Conservation (phyloP, 2,888 invertebrate species). For the Nudaria mundana region DNA sequence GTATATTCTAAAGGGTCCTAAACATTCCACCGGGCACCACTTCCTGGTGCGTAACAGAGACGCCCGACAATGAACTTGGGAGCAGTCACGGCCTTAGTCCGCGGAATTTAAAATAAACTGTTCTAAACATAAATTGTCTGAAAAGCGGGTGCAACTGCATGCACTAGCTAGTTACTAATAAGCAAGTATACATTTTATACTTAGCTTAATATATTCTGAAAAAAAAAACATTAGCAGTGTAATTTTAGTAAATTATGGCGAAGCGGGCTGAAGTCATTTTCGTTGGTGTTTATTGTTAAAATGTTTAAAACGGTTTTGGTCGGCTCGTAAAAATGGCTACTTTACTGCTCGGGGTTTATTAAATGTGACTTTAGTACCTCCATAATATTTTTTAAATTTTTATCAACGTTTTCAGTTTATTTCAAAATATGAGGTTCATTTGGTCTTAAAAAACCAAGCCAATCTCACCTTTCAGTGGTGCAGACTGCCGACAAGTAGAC, state of each 20-base stretch:
- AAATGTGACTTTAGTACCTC: not conserved
- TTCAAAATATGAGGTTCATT: not conserved
- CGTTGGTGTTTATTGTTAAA: not conserved
- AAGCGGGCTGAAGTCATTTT: not conserved
- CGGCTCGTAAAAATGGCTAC: conserved; percentile 1
- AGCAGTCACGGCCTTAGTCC: no score
- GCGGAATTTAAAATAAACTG: no score
- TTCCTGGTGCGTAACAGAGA: no score
- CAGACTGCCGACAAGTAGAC: no score
- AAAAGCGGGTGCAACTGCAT: not conserved
- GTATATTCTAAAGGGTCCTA: no score
- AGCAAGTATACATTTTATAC: not conserved
- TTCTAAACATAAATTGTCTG: no score
- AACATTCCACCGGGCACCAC: no score
- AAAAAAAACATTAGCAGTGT: not conserved
- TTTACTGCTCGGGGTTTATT: conserved; percentile 1
- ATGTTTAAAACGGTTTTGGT: not conserved
- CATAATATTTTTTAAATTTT: no score
- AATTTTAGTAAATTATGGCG: not conserved
- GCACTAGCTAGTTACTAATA: not conserved
- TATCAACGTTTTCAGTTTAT: no score
- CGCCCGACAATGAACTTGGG: no score
- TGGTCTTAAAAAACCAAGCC: no score
- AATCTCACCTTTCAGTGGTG: no score
- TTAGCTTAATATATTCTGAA: not conserved